A percentile compares a stretch with the other conserved stretches of the same genome.
Conservation (phyloP, 2,888 invertebrate species). For the Villa cingulata region DNA sequence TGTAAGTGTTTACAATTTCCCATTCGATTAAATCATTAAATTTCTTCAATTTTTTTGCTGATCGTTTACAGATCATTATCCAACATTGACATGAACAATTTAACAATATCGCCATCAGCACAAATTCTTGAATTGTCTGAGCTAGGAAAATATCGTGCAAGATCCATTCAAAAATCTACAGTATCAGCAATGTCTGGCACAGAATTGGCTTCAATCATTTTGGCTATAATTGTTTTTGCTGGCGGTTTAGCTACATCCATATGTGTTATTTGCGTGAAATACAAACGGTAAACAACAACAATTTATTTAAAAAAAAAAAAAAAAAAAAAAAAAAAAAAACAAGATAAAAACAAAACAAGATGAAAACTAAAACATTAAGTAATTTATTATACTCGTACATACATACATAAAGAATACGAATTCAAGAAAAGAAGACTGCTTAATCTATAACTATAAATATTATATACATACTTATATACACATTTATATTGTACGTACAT, state of each 20-base stretch:
- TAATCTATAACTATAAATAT: not conserved
- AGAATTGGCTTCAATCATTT: slow-evolving; percentile 65
- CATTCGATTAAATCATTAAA: not conserved
- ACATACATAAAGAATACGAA: not conserved
- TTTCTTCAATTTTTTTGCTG: slow-evolving; percentile 4
- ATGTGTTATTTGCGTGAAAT: slow-evolving; percentile 58
- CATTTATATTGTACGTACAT: too few relatives aligned
- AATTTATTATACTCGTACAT: too few relatives aligned
- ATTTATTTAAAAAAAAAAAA: not conserved
- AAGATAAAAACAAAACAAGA: too few relatives aligned
- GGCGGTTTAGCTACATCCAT: slow-evolving; percentile 68
- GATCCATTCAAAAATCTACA: slow-evolving; percentile 36
- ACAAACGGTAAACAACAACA: slow-evolving; percentile 32
- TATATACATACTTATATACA: too few relatives aligned
- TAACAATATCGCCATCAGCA: slow-evolving; percentile 50
- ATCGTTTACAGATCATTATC: slow-evolving; percentile 48
- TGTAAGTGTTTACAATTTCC: slow-evolving; percentile 42
- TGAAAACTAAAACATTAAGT: too few relatives aligned
- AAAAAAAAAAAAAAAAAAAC: too few relatives aligned
- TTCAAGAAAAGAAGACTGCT: not conserved
- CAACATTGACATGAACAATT: slow-evolving; percentile 45
- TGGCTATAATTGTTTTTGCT: slow-evolving; percentile 67
- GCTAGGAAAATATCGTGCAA: slow-evolving; percentile 26
- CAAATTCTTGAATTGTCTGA: slow-evolving; percentile 48
- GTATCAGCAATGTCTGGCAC: slow-evolving; percentile 44